Evolutionary conservation across 2,888 invertebrate species (phyloP).

Genomic region (Drosophila colorata): DNA sequence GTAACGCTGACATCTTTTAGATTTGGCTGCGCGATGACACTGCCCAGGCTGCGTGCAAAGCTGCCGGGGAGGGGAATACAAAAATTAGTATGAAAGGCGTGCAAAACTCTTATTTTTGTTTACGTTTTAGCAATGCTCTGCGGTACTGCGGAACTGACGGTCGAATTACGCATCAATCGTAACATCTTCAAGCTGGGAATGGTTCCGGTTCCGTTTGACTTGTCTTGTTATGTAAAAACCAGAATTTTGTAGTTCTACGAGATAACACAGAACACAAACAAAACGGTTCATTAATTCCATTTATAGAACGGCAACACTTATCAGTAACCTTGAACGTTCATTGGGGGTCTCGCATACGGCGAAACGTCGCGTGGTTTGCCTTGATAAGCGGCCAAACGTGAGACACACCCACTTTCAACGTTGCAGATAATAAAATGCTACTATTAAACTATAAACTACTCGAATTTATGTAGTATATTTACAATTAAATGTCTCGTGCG

Average conservation of each 20-base stretch:
- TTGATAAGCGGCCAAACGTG: constrained; percentile 75
- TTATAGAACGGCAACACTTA: constrained; percentile 48
- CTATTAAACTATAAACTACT: constrained; percentile 12
- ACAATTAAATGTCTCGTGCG: constrained; percentile 45
- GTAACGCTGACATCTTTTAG: constrained; percentile 89
- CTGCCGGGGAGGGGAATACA: constrained; percentile 21
- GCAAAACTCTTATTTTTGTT: neutral
- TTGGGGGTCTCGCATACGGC: constrained; percentile 56
- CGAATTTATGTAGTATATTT: constrained; percentile 12
- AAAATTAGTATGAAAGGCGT: neutral
- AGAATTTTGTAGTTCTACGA: constrained; percentile 35
- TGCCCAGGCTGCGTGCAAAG: constrained; percentile 86
- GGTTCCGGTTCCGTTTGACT: constrained; percentile 15
- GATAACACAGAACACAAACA: constrained; percentile 21
- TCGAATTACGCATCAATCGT: constrained; percentile 48
- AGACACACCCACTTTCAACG: constrained; percentile 63
- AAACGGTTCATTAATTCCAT: constrained; percentile 55
- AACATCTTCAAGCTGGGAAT: constrained; percentile 57
- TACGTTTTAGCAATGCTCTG: constrained; percentile 47
- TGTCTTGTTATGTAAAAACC: constrained; percentile 54
- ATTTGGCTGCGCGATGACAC: constrained; percentile 88
- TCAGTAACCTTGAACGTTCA: constrained; percentile 69
- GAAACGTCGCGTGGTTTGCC: constrained; percentile 49
- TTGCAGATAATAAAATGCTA: constrained; percentile 28
- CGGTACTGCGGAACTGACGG: constrained; percentile 21